Evolutionary conservation across 2,113 vertebrate species (phyloP).

Genomic region (Romanogobio albipinnatus): DNA sequence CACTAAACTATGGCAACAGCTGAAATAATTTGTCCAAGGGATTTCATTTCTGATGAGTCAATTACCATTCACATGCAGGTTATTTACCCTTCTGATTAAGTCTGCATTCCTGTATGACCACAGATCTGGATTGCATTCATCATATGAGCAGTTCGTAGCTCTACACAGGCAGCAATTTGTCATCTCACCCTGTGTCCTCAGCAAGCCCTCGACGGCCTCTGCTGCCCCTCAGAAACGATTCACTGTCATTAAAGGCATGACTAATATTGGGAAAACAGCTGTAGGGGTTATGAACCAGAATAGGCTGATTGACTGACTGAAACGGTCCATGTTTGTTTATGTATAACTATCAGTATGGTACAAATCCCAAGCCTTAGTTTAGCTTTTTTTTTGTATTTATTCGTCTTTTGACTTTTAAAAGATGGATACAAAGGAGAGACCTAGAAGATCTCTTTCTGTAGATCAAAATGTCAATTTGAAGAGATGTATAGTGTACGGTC

Average conservation of each 20-base stretch:
- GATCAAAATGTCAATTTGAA: neutral
- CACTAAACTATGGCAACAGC: neutral
- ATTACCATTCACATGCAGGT: constrained; percentile 19
- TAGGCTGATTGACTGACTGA: constrained; percentile 18
- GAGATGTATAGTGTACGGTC: neutral
- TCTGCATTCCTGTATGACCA: constrained; percentile 31
- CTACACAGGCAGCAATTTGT: constrained; percentile 45
- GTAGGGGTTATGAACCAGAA: constrained; percentile 41
- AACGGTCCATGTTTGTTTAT: constrained; percentile 35
- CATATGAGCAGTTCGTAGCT: constrained; percentile 24
- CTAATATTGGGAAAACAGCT: constrained; percentile 56
- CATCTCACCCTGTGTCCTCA: constrained; percentile 43
- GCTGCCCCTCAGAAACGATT: constrained; percentile 34
- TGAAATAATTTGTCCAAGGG: constrained; percentile 25
- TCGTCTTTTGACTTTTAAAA: neutral
- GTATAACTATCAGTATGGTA: neutral
- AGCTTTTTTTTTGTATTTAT: neutral
- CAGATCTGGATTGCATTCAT: constrained; percentile 38
- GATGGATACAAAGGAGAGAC: neutral
- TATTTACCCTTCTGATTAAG: constrained; percentile 34
- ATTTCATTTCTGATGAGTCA: constrained; percentile 1
- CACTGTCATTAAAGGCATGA: constrained; percentile 55
- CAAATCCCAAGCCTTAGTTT: neutral
- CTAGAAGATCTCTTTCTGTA: neutral
- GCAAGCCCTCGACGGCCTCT: constrained; percentile 8